Evolutionary conservation across 2,888 invertebrate genomes (phyloP).

Genomic region (Siphlonurus alternatus): DNA sequence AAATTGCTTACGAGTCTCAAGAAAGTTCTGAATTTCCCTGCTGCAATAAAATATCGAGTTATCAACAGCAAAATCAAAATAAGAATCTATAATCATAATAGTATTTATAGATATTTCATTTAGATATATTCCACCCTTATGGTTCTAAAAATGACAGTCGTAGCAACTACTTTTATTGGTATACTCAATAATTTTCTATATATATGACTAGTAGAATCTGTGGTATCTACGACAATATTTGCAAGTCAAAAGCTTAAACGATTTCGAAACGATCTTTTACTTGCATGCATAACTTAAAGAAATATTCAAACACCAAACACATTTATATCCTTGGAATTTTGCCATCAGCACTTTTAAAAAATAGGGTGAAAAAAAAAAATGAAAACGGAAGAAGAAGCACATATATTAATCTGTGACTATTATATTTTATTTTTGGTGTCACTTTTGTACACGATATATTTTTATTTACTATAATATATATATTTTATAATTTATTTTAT

Average conservation of each 20-base stretch:
- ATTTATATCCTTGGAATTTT: neutral
- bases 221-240: neutral
- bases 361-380: neutral
- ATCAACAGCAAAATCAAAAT: too few species aligned
- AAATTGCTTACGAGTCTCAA: too few species aligned
- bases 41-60: too few species aligned
- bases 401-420: neutral
- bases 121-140: too few species aligned
- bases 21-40: too few species aligned
- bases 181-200: too few species aligned
- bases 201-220: too few species aligned
- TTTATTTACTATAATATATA: neutral
- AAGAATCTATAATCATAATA: too few species aligned
- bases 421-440: neutral
- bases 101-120: too few species aligned
- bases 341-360: neutral
- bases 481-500: neutral
- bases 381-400: neutral
- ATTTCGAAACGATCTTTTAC: neutral
- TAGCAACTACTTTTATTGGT: too few species aligned
- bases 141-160: too few species aligned
- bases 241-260: neutral
- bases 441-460: neutral
- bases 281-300: neutral
- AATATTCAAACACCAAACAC: neutral